Conservation (phyloP, 2,797 vertebrate genomes). For the Sebastes reedi region DNA sequence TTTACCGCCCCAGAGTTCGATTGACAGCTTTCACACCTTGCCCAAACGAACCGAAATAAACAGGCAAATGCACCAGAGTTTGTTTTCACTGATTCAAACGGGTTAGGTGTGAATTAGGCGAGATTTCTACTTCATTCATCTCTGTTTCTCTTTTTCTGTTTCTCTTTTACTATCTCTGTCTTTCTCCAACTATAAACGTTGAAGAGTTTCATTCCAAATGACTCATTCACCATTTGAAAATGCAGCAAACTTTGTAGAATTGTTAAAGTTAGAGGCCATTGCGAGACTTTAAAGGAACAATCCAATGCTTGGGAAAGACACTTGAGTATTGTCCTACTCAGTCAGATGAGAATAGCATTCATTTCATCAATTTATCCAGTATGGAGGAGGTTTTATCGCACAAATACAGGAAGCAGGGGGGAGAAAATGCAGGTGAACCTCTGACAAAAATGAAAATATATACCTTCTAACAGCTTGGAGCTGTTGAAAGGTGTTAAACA, state of each 20-base stretch:
- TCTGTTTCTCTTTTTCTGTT: neutral
- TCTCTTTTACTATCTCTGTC: neutral
- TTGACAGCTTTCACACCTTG: neutral
- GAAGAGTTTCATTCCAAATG: neutral
- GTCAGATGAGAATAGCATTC: neutral
- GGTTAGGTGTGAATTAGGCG: neutral
- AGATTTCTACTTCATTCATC: conserved; percentile 6
- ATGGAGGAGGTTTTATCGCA: neutral
- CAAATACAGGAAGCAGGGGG: neutral
- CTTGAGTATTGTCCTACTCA: neutral
- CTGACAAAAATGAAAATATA: conserved; percentile 4
- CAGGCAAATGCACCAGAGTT: neutral
- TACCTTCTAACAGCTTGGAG: neutral
- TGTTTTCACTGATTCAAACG: neutral
- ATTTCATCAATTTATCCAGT: neutral
- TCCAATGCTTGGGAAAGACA: neutral
- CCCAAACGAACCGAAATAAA: neutral
- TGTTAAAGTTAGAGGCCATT: neutral
- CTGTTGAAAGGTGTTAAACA: conserved; percentile 30
- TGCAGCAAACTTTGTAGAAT: neutral
- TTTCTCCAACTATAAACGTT: neutral
- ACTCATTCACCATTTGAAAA: neutral
- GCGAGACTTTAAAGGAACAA: neutral
- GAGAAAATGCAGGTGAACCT: neutral
- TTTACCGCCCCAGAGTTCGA: neutral